Conservation (phyloP, 2,888 invertebrate genomes). For the Scelioninae gen. 1 region DNA sequence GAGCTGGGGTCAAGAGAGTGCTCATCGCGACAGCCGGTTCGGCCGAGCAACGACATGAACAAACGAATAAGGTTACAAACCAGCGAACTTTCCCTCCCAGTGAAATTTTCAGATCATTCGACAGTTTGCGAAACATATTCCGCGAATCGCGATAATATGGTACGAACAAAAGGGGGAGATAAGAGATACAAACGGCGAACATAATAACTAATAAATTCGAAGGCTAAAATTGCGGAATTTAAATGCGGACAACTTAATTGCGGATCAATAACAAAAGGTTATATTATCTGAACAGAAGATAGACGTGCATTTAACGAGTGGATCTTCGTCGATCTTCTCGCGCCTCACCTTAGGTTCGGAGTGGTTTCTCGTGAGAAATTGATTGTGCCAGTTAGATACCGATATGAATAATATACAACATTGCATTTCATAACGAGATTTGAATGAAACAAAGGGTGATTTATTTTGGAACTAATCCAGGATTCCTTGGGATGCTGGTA, state of each 20-base stretch:
- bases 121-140: slow-evolving; percentile 28
- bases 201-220: slow-evolving; percentile 57
- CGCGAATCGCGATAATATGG: slow-evolving; percentile 43
- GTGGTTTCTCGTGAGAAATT: slow-evolving; percentile 60
- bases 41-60: no score
- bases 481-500: slow-evolving; percentile 2
- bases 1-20: no score
- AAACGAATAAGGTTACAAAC: no score
- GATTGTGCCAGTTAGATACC: slow-evolving; percentile 67
- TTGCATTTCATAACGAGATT: slow-evolving; percentile 28
- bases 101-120: slow-evolving; percentile 40
- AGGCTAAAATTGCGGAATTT: slow-evolving; percentile 15
- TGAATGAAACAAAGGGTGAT: slow-evolving; percentile 29
- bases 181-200: slow-evolving; percentile 20
- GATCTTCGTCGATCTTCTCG: slow-evolving; percentile 56
- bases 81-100: slow-evolving; percentile 30
- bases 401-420: slow-evolving; percentile 48
- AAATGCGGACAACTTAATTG: slow-evolving; percentile 60
- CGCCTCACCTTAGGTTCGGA: slow-evolving; percentile 62
- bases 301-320: slow-evolving; percentile 47
- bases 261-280: slow-evolving; percentile 64
- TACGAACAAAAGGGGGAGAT: slow-evolving; percentile 22
- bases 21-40: no score
- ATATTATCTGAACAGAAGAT: slow-evolving; percentile 29
- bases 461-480: slow-evolving; percentile 14